Percentiles rank a stretch among this genome's conserved stretches.
Conservation (phyloP, 2,797 vertebrate species). For the Remorina albescens region DNA sequence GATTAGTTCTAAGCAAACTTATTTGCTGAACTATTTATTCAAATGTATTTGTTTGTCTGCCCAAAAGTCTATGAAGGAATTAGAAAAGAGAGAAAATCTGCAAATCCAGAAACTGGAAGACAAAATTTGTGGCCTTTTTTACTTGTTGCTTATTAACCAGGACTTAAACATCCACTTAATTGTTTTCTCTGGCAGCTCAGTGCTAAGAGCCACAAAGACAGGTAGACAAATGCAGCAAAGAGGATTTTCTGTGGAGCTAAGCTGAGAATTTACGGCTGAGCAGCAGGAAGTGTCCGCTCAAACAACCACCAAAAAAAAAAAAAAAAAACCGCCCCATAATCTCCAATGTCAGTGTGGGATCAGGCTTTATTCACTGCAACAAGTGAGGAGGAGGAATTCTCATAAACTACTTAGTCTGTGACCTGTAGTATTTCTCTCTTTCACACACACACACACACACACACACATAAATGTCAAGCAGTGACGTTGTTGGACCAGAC, state of each 20-base stretch:
- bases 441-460: constrained; percentile 23
- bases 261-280: constrained; percentile 65
- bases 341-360: constrained; percentile 62
- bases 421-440: constrained; percentile 24
- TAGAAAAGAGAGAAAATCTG: no score
- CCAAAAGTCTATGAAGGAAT: background rate
- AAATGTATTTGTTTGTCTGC: background rate
- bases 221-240: constrained; percentile 58
- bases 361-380: constrained; percentile 62
- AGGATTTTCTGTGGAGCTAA: constrained; percentile 70
- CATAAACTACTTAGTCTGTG: constrained; percentile 60
- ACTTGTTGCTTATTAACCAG: background rate
- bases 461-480: constrained; percentile 1
- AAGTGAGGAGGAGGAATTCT: constrained; percentile 66
- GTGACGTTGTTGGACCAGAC: constrained; percentile 1
- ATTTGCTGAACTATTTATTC: background rate
- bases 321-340: constrained; percentile 56
- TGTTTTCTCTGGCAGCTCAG: background rate
- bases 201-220: constrained; percentile 17
- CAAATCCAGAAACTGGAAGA: no score
- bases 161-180: background rate
- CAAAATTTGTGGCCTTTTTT: no score
- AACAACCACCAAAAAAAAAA: no score
- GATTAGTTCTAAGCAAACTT: background rate
- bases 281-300: constrained; percentile 65